Evolutionary conservation across 2,113 vertebrate species (phyloP).

Genomic region (Hyperopisus bebe): DNA sequence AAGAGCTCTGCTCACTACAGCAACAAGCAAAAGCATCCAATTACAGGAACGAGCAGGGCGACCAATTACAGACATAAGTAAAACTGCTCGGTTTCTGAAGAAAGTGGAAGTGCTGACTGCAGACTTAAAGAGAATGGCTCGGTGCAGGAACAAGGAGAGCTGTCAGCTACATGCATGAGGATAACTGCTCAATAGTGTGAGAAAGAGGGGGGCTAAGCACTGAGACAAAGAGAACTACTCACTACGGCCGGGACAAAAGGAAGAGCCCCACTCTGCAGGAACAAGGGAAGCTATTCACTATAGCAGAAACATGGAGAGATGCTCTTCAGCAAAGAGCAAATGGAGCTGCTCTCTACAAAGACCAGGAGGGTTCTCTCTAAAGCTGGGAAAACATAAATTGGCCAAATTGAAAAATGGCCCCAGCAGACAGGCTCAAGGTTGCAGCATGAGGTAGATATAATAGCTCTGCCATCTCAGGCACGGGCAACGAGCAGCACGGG

Average conservation of each 20-base stretch:
- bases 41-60: background rate
- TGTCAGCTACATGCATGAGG: background rate
- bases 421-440: slow-evolving; percentile 28
- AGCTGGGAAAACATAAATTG: slow-evolving; percentile 34
- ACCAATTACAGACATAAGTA: background rate
- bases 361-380: slow-evolving; percentile 9
- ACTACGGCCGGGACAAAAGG: background rate
- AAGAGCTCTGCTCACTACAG: background rate
- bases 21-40: background rate
- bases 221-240: slow-evolving; percentile 3
- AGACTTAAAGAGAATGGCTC: background rate
- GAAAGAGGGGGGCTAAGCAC: background rate
- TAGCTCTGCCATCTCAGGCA: background rate
- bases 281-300: background rate
- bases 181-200: background rate
- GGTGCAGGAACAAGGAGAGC: background rate
- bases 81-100: background rate
- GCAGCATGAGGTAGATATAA: background rate
- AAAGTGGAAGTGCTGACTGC: background rate
- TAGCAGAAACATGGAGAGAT: background rate
- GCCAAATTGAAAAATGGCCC: slow-evolving; percentile 42
- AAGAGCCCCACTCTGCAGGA: background rate
- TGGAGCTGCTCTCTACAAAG: background rate
- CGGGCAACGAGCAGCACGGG: background rate
- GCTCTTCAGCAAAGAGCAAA: background rate